Conservation (phyloP, 2,888 invertebrate genomes). For the Dasypolia templi region DNA sequence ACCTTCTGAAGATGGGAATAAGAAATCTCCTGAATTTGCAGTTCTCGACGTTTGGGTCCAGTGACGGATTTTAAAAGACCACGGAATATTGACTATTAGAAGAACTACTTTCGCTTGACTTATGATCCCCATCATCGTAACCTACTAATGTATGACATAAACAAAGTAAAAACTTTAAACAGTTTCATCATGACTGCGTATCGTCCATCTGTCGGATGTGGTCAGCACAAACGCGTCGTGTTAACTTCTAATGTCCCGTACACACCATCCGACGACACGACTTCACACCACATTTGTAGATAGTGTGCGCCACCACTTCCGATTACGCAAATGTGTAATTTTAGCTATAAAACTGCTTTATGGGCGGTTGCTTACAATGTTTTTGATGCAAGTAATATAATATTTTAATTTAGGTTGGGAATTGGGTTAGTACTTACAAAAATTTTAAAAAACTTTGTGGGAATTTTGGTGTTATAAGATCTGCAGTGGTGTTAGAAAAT, state of each 20-base stretch:
- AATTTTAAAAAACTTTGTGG: neutral
- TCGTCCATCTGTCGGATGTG: conserved; percentile 62
- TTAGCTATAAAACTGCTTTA: conserved; percentile 35
- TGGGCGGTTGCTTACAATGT: neutral
- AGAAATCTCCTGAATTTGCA: neutral
- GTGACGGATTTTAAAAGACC: neutral
- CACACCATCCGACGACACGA: conserved; percentile 46
- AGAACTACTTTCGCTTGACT: neutral
- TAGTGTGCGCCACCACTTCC: conserved; percentile 76
- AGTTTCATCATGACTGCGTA: conserved; percentile 36
- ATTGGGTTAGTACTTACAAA: neutral
- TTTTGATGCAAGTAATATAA: neutral
- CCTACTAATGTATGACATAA: conserved; percentile 1
- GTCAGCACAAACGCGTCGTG: conserved; percentile 49
- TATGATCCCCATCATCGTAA: neutral
- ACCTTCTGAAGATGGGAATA: neutral
- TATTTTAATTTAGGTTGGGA: neutral
- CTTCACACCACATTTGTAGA: conserved; percentile 70
- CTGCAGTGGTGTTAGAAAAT: neutral
- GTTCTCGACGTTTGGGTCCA: neutral
- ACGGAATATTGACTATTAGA: no score
- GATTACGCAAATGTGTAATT: conserved; percentile 67
- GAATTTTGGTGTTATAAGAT: neutral
- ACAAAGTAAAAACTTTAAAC: conserved; percentile 43
- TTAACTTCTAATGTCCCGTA: conserved; percentile 47